Evolutionary conservation across 2,888 invertebrate genomes (phyloP), one percentile per base, ranked within the genome.

Genomic region (Callyntrura guangdongensis): DNA sequence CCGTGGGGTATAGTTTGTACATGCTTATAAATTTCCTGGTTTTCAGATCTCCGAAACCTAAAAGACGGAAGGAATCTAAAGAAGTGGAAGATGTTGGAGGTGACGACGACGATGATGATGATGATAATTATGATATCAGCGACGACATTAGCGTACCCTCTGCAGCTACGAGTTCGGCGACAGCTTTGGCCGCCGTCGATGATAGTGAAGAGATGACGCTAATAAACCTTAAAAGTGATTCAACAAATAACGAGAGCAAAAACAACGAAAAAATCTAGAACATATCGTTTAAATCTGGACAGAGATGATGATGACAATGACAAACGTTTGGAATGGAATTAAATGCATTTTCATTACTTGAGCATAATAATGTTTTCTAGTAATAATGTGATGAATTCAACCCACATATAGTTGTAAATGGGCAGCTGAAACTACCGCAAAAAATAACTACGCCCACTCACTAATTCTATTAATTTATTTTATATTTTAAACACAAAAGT

Each of bases 31-130:
- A 77, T 90, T 91, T 90, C 89, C 89, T 92, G 86, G 87, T 92
- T 92, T 92, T 72, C 91, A 92, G 92, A 92, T 92, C 92, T 61
- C 92, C 92, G 47, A 87, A 92, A 69, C 87, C 92, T 45, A 92
- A 92, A 77, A 72, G 92, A 45, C 74, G 92, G 89, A 92, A 92
- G 85, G 91, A 92, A 69, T 92, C 92, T 25, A 89, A 69, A 45
- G 90, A 90, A 53, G 89, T 53, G 25, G 53, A 72, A 25, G 25
- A 3, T 27, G 67, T 67, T n/a, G 67, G 67, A 25, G 89, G 1
- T n/a, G 69, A 90, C 49, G 89, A 86, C 27, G 84, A 85, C 22
- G 47, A 25, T 27, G 84, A 69, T 17, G 56, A 47, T 20, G n/a
- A 1, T 64, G 83, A 83, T 27, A 45, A 11, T 83, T 17, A 83